A percentile compares a stretch with the other conserved stretches of the same genome.
Conservation (phyloP, 2,888 invertebrate species). For the Drosophila pegasa region DNA sequence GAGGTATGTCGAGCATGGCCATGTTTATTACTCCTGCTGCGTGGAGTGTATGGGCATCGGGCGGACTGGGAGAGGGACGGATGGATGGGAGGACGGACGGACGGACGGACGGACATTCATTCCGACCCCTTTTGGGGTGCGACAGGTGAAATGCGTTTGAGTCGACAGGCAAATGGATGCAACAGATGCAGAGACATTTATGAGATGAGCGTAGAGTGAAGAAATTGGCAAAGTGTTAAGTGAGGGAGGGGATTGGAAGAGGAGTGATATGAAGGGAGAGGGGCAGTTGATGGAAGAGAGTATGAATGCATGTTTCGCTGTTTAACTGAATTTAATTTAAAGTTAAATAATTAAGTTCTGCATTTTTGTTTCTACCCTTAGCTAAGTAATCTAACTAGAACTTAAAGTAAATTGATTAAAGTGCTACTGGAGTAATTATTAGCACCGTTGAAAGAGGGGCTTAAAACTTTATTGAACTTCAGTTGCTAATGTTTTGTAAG, state of each 20-base stretch:
- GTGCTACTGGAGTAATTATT: too few species aligned
- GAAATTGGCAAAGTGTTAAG: background rate
- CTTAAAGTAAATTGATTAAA: too few species aligned
- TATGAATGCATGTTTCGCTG: background rate
- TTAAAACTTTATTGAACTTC: too few species aligned
- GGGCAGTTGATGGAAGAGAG: too few species aligned
- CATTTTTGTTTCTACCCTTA: too few species aligned
- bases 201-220: conserved; percentile 10
- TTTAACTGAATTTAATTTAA: background rate
- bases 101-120: background rate
- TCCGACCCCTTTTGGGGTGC: conserved; percentile 5
- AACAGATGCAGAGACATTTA: conserved; percentile 42
- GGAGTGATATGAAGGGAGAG: background rate
- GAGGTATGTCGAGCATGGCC: conserved; percentile 58
- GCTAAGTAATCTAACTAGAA: too few species aligned
- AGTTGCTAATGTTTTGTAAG: too few species aligned
- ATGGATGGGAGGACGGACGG: background rate
- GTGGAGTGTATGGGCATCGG: conserved; percentile 28
- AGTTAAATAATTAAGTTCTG: too few species aligned
- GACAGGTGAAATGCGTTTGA: conserved; percentile 31
- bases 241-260: background rate
- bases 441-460: too few species aligned
- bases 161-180: conserved; percentile 25
- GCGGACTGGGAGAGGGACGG: background rate
- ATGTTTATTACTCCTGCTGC: conserved; percentile 59